Base-by-base conservation (phyloP, 2,113 vertebrate genomes). In the Campylorhamphus procurvoides region DNA sequence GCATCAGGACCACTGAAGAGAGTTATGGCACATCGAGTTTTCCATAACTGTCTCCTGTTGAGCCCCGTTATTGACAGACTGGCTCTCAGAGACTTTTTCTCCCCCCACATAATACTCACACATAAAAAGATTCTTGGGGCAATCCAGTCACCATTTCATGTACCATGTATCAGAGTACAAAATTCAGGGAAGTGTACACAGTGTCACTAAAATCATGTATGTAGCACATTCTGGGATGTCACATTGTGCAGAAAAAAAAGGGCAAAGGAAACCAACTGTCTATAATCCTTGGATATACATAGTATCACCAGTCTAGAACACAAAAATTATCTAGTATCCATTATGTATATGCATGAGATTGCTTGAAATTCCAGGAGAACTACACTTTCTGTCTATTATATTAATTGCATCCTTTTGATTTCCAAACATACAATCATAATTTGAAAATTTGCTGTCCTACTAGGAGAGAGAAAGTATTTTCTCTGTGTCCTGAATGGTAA, bases 1-100 rank as follows among this genome's bases (percentile, higher is more conserved):
- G 18, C 31, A 71, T 58, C 18, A 76, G 14, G 37, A 69, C 9
- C 8, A 18, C 6, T 0, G 0, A 25, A 29, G 18, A 33, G 4
- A 76, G 23, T 35, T 64, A 7, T 28, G 40, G 15, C 20, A 75
- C 25, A 44, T 67, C 20, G 9, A 25, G 8, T 50, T 72, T 89
- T 75, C 39, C 44, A 56, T 35, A 62, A 40, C 20, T 29, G 3
- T 46, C 37, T 67, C 66, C 25, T 3, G 0, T 29, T 71, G 16
- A 89, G 19, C 18, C 2, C 1, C 3, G 10, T 35, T 73, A 68
- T 10, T 35, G 15, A 72, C 47, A 84, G 35, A 67, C 55, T 28
- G 44, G 29, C 3, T 15, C 23, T 47, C 39, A 49, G 0, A 56
- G 31, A 10, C 9, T 16, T 53, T 19, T 53, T 40, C 62, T 20